A percentile compares a stretch with the other conserved stretches of the same genome.
phyloP scores from a whole-genome alignment of 2,797 vertebrate genomes.

The Microctenopoma steveboyesi region DNA sequence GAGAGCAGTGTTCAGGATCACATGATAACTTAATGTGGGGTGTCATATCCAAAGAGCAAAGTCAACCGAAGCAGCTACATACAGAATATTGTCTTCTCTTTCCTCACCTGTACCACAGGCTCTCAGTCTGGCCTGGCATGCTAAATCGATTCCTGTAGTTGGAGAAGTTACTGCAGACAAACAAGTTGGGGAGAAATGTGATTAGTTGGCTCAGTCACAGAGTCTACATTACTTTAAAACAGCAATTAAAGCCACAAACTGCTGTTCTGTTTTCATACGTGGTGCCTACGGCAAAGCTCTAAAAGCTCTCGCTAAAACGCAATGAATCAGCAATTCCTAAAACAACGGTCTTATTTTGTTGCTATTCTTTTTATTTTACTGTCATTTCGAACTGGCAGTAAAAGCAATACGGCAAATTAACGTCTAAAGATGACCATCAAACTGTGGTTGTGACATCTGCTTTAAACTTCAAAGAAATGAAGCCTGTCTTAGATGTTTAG shows the following conservation, averaged over 20 bases:
- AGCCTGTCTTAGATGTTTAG: constrained; percentile 33
- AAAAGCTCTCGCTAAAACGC: constrained; percentile 31
- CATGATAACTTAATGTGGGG: constrained; percentile 39
- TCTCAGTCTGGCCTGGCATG: constrained; percentile 89
- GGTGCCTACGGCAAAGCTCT: constrained; percentile 4
- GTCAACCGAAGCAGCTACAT: background rate
- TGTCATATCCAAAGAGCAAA: background rate
- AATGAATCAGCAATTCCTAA: constrained; percentile 27
- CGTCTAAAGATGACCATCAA: constrained; percentile 33
- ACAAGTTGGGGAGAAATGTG: constrained; percentile 29
- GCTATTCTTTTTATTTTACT: constrained; percentile 24
- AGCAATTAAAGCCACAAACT: constrained; percentile 46
- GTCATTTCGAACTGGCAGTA: constrained; percentile 14
- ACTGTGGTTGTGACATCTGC: constrained; percentile 39
- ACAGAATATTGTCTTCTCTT: background rate
- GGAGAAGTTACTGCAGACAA: constrained; percentile 89
- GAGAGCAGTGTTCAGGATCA: constrained; percentile 13
- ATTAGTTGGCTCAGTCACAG: constrained; percentile 30
- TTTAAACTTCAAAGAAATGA: constrained; percentile 20
- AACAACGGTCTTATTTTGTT: constrained; percentile 22
- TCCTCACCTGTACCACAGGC: constrained; percentile 92
- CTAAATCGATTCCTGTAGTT: constrained; percentile 92
- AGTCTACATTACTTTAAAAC: constrained; percentile 51
- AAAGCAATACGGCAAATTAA: constrained; percentile 28
- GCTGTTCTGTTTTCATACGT: constrained; percentile 29